Conservation (phyloP, 2,797 vertebrate genomes). For the Malurus splendens region DNA sequence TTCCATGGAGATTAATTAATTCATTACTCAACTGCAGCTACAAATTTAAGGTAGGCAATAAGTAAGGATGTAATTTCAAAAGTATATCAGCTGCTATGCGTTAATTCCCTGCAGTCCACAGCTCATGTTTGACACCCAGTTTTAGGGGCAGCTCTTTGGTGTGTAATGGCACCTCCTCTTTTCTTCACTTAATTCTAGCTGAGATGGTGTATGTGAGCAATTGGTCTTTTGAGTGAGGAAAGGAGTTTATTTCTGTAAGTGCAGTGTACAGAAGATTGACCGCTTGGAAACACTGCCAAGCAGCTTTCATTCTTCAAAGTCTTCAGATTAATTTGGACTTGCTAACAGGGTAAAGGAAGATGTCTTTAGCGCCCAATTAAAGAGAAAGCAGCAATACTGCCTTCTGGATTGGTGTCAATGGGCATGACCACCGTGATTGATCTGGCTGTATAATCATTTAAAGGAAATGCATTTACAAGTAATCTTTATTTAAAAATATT, state of each 20-base stretch:
- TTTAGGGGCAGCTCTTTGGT: not conserved
- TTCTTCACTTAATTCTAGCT: not conserved
- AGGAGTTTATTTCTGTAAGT: not conserved
- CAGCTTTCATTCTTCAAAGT: not conserved
- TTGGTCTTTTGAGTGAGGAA: not conserved
- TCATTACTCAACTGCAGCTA: not conserved
- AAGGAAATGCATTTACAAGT: not conserved
- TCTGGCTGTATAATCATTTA: not conserved
- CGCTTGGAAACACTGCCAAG: not conserved
- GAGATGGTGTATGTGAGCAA: not conserved
- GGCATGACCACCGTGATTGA: not conserved
- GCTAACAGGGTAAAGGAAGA: not conserved
- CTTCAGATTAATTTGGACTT: not conserved
- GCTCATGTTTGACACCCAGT: not conserved
- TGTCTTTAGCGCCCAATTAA: not conserved
- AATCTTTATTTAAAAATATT: not conserved
- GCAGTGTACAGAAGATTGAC: not conserved
- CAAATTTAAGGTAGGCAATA: not conserved
- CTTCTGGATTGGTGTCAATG: not conserved
- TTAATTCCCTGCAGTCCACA: not conserved
- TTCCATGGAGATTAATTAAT: not conserved
- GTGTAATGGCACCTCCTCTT: not conserved
- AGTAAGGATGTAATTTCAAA: not conserved
- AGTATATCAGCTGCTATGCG: accelerated
- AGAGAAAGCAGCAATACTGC: not conserved